Percentiles rank a stretch among this genome's conserved stretches.
phyloP scores from a whole-genome alignment of 2,888 invertebrate species.

The Eupeodes latifasciatus region DNA sequence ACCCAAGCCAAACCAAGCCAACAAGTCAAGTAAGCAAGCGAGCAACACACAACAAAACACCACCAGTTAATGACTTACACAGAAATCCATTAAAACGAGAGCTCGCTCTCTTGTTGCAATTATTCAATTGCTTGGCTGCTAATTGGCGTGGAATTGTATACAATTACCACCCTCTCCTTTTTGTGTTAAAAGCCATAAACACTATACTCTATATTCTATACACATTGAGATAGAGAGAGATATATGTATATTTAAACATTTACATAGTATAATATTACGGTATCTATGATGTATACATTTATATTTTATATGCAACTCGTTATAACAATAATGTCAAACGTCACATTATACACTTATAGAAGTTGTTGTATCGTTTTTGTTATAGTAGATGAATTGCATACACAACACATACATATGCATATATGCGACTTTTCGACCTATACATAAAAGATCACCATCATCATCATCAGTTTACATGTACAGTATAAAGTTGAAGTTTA shows the following conservation, averaged over 20 bases:
- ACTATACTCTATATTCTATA: background rate
- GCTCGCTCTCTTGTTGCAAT: conserved; percentile 70
- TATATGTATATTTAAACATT: background rate
- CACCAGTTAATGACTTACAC: conserved; percentile 61
- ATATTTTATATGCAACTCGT: background rate
- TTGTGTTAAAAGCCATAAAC: conserved; percentile 24
- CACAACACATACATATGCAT: no score
- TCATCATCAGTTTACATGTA: background rate
- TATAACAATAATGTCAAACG: conserved; percentile 57
- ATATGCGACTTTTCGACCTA: background rate
- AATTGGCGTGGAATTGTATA: conserved; percentile 71
- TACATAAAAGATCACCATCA: conserved; percentile 49
- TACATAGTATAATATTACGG: conserved; percentile 8
- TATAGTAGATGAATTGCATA: background rate
- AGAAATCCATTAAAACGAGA: conserved; percentile 62
- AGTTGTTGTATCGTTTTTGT: conserved; percentile 45
- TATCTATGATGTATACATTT: background rate
- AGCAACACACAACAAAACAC: background rate
- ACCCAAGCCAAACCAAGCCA: conserved; percentile 8
- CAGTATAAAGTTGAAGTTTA: conserved; percentile 31
- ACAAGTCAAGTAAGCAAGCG: background rate
- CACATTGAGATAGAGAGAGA: no score
- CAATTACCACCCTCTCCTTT: conserved; percentile 65
- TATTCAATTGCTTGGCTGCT: conserved; percentile 71
- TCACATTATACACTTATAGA: conserved; percentile 60